A percentile compares a stretch with the other conserved stretches of the same genome.
These are phyloP conservation scores for Maniola hyperantus DNA, from an alignment of 2,888 invertebrate species.

Conservation along the genomic window DNA sequence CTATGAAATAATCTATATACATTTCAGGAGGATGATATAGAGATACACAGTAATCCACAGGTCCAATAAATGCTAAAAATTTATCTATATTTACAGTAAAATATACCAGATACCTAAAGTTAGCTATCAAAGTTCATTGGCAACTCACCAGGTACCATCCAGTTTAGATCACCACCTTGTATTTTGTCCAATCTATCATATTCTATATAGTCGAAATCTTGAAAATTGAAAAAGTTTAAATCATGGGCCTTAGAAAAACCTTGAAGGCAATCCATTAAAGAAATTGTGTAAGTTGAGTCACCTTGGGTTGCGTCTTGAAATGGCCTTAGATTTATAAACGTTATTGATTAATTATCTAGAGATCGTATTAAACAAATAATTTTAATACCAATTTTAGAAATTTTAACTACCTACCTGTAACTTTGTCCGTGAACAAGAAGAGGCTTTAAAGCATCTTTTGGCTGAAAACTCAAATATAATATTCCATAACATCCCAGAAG, in stretches of 20 bases:
- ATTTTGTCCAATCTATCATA: conserved; percentile 92
- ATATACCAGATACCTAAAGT: neutral
- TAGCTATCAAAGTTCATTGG: neutral
- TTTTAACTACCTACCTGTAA: conserved; percentile 56
- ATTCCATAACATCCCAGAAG: conserved; percentile 92
- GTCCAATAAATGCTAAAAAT: conserved; percentile 94
- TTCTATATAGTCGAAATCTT: conserved; percentile 91
- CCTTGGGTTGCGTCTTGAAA: conserved; percentile 93
- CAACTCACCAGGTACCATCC: conserved; percentile 90
- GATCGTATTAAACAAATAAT: neutral
- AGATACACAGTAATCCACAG: conserved; percentile 82
- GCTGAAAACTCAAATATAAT: conserved; percentile 85
- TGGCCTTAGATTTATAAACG: conserved; percentile 55
- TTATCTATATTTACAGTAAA: conserved; percentile 66
- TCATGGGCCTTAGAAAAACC: conserved; percentile 87
- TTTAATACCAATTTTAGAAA: conserved; percentile 4
- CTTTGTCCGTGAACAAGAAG: conserved; percentile 79
- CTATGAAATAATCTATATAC: conserved; percentile 92
- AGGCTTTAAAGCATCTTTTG: conserved; percentile 86
- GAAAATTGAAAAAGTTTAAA: conserved; percentile 90
- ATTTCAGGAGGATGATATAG: conserved; percentile 88
- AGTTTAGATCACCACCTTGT: conserved; percentile 94
- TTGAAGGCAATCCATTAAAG: conserved; percentile 83
- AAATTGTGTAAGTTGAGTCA: conserved; percentile 87
- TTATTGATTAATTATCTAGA: neutral